Conservation (phyloP, 92 coral and sea anemone genomes). For the Phenganax stokvisi region DNA sequence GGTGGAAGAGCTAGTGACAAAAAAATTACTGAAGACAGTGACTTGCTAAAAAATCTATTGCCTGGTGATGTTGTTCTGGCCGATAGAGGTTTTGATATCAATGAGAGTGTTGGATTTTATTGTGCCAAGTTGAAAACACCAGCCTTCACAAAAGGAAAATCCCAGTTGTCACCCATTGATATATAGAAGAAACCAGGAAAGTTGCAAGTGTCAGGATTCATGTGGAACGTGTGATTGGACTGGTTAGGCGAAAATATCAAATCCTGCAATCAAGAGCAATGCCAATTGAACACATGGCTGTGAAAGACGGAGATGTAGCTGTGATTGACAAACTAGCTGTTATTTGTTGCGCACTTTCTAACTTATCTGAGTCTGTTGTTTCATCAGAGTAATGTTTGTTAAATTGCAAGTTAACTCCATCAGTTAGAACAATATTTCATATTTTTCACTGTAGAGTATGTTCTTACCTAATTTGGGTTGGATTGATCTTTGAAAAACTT, state of each 20-base stretch:
- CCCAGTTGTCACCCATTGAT: not conserved
- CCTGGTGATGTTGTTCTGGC: not conserved
- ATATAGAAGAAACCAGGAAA: too few species aligned
- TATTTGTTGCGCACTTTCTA: too few species aligned
- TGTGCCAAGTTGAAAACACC: not conserved
- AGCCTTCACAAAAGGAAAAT: not conserved
- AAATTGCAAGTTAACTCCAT: too few species aligned
- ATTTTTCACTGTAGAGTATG: too few species aligned
- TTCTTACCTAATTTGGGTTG: too few species aligned
- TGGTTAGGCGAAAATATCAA: not conserved
- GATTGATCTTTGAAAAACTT: too few species aligned
- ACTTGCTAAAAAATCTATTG: not conserved
- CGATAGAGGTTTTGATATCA: not conserved
- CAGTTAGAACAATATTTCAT: too few species aligned
- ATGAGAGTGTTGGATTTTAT: conserved; percentile 3
- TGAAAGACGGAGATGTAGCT: too few species aligned
- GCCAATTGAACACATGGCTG: not conserved
- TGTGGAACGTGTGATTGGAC: conserved; percentile 2
- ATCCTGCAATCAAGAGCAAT: not conserved
- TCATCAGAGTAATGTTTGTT: too few species aligned
- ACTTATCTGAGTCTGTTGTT: too few species aligned
- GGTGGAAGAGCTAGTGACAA: conserved; percentile 16
- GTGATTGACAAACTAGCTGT: too few species aligned
- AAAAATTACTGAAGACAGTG: not conserved
- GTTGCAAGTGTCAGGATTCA: not conserved